Conservation (phyloP, 2,113 vertebrate species). For the Herpailurus yagouaroundi region DNA sequence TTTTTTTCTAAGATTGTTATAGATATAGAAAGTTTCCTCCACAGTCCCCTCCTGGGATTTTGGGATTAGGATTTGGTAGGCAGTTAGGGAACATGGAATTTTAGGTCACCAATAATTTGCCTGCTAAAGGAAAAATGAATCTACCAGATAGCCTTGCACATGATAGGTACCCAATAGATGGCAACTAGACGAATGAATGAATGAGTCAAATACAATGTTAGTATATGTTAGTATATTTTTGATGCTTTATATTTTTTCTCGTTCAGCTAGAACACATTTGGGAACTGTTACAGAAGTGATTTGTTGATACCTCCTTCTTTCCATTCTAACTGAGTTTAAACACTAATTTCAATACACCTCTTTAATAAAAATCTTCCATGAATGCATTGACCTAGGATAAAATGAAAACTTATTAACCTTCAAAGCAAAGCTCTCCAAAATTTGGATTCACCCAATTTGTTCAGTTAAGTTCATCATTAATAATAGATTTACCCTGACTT, state of each 20-base stretch:
- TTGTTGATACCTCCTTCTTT: neutral
- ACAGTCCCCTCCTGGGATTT: neutral
- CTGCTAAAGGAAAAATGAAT: neutral
- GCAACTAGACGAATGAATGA: neutral
- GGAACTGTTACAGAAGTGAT: neutral
- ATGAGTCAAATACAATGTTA: neutral
- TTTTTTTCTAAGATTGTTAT: neutral
- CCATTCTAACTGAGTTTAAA: neutral
- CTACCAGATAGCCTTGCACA: neutral
- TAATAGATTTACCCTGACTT: neutral
- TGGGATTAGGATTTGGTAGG: neutral
- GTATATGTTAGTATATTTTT: conserved; percentile 18
- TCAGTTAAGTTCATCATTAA: neutral
- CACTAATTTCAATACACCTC: neutral
- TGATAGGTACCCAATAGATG: neutral
- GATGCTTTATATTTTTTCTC: conserved; percentile 2
- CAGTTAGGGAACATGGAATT: neutral
- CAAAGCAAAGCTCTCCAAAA: neutral
- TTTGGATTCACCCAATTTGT: neutral
- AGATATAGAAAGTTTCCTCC: neutral
- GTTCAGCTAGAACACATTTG: neutral
- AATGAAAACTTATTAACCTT: neutral
- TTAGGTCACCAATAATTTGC: neutral
- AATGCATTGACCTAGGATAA: neutral
- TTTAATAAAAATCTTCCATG: neutral